Conservation (phyloP, 1,140 invertebrate genomes). For the Aplysia californica region DNA sequence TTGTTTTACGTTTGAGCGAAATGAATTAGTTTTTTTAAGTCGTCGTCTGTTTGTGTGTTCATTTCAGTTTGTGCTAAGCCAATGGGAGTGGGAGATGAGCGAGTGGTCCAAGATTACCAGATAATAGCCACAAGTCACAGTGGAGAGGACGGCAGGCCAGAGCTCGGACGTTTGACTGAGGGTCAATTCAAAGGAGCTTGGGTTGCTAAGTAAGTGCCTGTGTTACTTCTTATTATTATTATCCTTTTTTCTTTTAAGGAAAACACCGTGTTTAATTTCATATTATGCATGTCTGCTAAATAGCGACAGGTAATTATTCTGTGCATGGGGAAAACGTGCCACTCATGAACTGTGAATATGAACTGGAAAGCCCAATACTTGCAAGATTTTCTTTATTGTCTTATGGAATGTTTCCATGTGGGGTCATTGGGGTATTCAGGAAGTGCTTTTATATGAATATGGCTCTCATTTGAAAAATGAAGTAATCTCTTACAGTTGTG, state of each 20-base stretch:
- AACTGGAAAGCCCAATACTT: neutral
- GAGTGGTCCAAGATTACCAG: constrained; percentile 38
- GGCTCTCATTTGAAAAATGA: too few relatives aligned
- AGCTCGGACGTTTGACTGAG: constrained; percentile 23
- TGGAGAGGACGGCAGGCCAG: constrained; percentile 25
- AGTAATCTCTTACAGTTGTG: too few relatives aligned
- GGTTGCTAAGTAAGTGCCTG: constrained; percentile 24
- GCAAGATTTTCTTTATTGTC: too few relatives aligned
- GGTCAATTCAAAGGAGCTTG: constrained; percentile 6
- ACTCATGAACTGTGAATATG: neutral
- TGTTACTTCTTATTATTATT: too few relatives aligned
- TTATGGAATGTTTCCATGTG: too few relatives aligned
- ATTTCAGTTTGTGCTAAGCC: constrained; percentile 40
- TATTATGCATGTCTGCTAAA: too few relatives aligned
- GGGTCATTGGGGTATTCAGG: too few relatives aligned
- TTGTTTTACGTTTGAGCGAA: constrained; percentile 54
- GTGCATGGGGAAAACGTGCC: neutral
- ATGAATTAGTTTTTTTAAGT: too few relatives aligned
- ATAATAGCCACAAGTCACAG: constrained; percentile 36
- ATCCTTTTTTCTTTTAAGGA: too few relatives aligned
- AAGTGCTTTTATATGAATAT: too few relatives aligned
- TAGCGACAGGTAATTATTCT: too few relatives aligned
- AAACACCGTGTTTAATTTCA: too few relatives aligned
- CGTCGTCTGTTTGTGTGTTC: neutral
- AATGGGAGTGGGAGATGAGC: constrained; percentile 40